Evolutionary conservation across 1,140 invertebrate genomes (phyloP), one percentile per base, ranked within the genome.

Genomic region (Phocides pigmalion): DNA sequence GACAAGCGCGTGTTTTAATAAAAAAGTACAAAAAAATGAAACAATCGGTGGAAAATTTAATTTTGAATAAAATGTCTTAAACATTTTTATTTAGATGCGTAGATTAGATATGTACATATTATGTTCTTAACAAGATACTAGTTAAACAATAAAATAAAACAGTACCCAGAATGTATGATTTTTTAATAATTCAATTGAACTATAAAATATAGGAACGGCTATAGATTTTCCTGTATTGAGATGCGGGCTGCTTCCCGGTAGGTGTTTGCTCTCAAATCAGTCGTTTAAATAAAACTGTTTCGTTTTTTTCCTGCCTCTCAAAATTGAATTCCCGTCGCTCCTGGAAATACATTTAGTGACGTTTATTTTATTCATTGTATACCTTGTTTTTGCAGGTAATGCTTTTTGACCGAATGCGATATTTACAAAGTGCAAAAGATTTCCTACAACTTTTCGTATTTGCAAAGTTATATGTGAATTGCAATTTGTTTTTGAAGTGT

Each of bases 231-330:
- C 68, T 78, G 62, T 76, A 78, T 78, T 69, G 72, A 73, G 71
- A 84, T 84, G 80, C 83, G 82, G 81, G 81, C 63, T 66, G 67
- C 70, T 69, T 72, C 64, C 73, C 76, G 76, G 65, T 68, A 77
- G 76, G 77, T 87, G 80, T 89, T 87, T 89, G 84, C 84, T 84
- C 82, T 82, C 77, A 89, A 89, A 89, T 89, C 86, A 89, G 81
- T 80, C 75, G 84, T 83, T 89, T 87, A 85, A 85, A 85, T 82
- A 87, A 82, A 87, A 81, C 76, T 81, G 82, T 81, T 84, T 85
- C 79, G 74, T 86, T 85, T 86, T 85, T 88, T 75, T 68, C 65
- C 70, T 69, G 73, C 74, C 76, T 76, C 71, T 74, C 68, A 70
- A 77, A 84, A 82, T 83, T 83, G 81, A 74, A 87, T 85, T 84